Percentiles rank a stretch among this genome's conserved stretches.
Evolutionary conservation across 2,113 vertebrate genomes (phyloP).

Genomic region (Grus americana): DNA sequence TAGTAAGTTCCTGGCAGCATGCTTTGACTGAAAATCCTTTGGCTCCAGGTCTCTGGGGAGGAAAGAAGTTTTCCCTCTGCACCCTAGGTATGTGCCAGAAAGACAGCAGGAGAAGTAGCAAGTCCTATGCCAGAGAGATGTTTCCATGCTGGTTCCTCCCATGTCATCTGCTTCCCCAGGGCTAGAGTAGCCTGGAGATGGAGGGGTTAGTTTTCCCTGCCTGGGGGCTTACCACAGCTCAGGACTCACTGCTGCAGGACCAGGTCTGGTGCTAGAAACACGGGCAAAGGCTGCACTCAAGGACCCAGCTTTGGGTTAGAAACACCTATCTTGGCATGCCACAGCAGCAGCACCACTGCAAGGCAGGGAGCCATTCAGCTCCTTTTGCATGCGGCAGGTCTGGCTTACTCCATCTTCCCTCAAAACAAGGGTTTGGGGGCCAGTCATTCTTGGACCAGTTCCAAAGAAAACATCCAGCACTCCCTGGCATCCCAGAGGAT

Average conservation of each 20-base stretch:
- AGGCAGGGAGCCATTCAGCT: neutral
- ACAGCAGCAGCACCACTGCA: neutral
- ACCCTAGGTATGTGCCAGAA: rapidly evolving
- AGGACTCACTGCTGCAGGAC: neutral
- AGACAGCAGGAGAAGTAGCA: neutral
- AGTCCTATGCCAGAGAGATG: neutral
- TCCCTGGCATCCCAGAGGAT: neutral
- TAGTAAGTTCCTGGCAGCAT: neutral
- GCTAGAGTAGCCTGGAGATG: neutral
- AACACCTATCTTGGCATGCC: rapidly evolving
- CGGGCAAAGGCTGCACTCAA: neutral
- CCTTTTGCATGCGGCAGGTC: rapidly evolving
- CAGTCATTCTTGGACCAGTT: neutral
- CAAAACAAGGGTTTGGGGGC: neutral
- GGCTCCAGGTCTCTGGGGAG: neutral
- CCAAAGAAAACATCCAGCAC: neutral
- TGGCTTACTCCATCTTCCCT: neutral
- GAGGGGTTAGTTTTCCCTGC: neutral
- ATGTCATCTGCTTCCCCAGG: neutral
- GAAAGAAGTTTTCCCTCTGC: neutral
- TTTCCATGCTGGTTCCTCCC: neutral
- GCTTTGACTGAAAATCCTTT: neutral
- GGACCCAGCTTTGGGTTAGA: neutral
- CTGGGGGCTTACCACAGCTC: neutral
- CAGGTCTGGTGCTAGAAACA: neutral